Evolutionary conservation across 2,113 vertebrate genomes (phyloP).

Genomic region (Ellobius talpinus): DNA sequence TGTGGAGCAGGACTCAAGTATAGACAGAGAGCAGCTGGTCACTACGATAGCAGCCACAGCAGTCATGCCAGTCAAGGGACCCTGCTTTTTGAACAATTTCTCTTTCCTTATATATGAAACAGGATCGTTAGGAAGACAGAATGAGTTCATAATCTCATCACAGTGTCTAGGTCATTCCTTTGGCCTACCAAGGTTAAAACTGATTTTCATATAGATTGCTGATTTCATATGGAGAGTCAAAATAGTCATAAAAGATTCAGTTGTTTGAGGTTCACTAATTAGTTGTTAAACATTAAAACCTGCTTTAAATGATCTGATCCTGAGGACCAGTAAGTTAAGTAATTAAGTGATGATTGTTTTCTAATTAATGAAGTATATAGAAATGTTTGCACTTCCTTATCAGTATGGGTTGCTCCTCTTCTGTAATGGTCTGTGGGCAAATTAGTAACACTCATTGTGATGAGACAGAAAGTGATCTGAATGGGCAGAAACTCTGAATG

Average conservation of each 20-base stretch:
- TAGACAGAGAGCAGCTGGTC: background rate
- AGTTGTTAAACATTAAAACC: conserved; percentile 40
- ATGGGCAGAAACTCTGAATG: background rate
- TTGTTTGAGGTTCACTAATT: background rate
- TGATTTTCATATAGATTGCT: conserved; percentile 24
- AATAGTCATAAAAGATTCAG: conserved; percentile 25
- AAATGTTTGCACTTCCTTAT: conserved; percentile 12
- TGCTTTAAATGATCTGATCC: conserved; percentile 35
- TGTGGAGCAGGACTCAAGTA: background rate
- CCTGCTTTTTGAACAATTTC: background rate
- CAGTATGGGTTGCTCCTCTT: background rate
- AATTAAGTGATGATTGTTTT: conserved; percentile 51
- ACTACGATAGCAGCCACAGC: background rate
- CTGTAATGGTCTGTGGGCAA: background rate
- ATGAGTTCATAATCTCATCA: background rate
- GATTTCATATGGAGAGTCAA: conserved; percentile 38
- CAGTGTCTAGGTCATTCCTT: background rate
- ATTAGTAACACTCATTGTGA: background rate
- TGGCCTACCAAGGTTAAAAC: background rate
- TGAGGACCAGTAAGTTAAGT: conserved; percentile 24
- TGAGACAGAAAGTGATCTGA: background rate
- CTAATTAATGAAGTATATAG: conserved; percentile 30
- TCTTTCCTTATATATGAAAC: background rate
- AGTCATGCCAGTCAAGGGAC: background rate
- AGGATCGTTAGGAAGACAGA: background rate